A percentile compares a stretch with the other conserved stretches of the same genome.
Conservation (phyloP, 2,797 vertebrate species). For the Rhinoraja longicauda region DNA sequence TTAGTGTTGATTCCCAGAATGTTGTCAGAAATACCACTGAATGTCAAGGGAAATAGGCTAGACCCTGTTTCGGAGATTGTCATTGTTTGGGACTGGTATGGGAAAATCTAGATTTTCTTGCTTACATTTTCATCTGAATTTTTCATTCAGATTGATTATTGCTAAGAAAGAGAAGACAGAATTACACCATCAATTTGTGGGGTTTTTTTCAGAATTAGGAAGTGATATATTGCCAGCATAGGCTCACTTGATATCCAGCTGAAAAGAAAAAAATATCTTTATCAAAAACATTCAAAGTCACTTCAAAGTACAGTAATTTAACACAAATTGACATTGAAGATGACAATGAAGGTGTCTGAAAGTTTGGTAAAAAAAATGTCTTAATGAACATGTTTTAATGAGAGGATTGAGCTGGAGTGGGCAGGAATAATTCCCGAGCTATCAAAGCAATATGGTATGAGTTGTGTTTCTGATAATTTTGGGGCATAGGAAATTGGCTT, state of each 20-base stretch:
- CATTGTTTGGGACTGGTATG: no score
- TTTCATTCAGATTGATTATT: not conserved
- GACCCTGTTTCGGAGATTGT: no score
- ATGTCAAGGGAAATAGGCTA: no score
- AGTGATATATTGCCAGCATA: not conserved
- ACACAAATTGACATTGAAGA: not conserved
- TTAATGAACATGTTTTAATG: not conserved
- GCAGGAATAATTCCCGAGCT: not conserved
- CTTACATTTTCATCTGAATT: not conserved
- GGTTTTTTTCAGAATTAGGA: not conserved
- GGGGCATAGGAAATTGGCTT: not conserved
- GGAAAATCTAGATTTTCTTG: not conserved
- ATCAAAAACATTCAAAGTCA: not conserved
- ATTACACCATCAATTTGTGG: not conserved
- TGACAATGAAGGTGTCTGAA: not conserved
- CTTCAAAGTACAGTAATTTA: not conserved
- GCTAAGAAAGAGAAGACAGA: not conserved
- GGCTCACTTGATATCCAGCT: not conserved
- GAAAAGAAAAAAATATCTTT: not conserved
- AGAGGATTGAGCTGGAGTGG: not conserved
- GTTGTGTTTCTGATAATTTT: not conserved
- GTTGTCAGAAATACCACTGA: no score
- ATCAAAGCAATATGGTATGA: not conserved
- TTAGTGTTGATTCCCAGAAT: no score
- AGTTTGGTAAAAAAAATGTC: not conserved